Evolutionary conservation across 2,113 vertebrate species (phyloP), one percentile per base, ranked within the genome.

Genomic region (Carassius carassius): DNA sequence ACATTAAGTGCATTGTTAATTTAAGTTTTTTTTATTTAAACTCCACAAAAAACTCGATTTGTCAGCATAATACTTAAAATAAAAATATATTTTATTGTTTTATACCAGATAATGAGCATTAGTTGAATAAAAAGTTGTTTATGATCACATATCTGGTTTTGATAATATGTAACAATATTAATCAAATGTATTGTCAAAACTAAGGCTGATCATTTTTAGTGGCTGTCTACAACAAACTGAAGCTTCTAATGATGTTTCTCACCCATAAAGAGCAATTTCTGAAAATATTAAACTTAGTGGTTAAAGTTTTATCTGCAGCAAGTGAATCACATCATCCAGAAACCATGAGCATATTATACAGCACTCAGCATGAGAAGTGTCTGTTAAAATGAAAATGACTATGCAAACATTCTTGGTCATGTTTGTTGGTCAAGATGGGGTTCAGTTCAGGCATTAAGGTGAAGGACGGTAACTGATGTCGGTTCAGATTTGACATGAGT

Each of bases 381-480:
- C 67, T 11, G 67, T 3, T 37, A 9, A 70, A 72, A 54, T 2
- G 8, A 32, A 32, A 76, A 54, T 19, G 47, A 54, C 47, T 54
- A 51, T 29, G 47, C 73, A 75, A 75, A 54, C 8, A 76, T 76
- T 75, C 73, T 75, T 17, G 49, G 8, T 3, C 14, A 7, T 76
- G 74, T 76, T 75, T 51, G 73, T 51, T 76, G 74, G 74, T 76
- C 54, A 54, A 54, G 7, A 60, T 10, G 19, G 56, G 35, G 32
- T 10, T 35, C 11, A 17, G 17, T 37, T 12, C 17, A 56, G 25
- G 49, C 9, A 56, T 54, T 51, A 4, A 72, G 12, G 13, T 56
- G 16, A 21, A 72, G 12, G 13, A 23, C 3, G 63, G 1, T 0
- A 2, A 4, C 5, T 8, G 47, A 60, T 60, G 56, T 60, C 0